These are phyloP conservation scores for Suricata suricatta DNA, from an alignment of 2,113 vertebrate species.

Conservation along the genomic window DNA sequence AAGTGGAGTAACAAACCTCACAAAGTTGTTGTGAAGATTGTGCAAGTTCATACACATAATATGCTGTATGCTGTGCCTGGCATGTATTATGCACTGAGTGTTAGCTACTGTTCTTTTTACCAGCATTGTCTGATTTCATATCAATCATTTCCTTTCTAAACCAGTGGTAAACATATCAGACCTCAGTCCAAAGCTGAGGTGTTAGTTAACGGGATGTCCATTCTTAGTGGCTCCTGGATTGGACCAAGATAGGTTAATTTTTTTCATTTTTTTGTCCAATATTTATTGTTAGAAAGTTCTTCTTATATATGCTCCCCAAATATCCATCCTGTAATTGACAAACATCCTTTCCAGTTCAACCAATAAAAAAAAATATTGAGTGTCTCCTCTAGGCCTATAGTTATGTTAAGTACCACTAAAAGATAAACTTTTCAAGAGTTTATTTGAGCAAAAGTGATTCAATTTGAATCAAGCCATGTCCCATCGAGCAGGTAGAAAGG, in stretches of 20 bases:
- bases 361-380: neutral
- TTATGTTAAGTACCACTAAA: neutral
- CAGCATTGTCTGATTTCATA: neutral
- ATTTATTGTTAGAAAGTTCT: neutral
- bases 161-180: neutral
- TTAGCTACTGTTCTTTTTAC: neutral
- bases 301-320: neutral
- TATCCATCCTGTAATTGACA: neutral
- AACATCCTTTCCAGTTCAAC: neutral
- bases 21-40: neutral
- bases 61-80: neutral
- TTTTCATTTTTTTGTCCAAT: neutral
- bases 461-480: neutral
- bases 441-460: neutral
- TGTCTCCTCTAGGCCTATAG: neutral
- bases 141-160: neutral
- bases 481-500: neutral
- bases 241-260: neutral
- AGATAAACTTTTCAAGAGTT: neutral
- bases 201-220: neutral
- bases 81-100: neutral
- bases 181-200: neutral
- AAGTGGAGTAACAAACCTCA: neutral
- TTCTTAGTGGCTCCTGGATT: neutral
- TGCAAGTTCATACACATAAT: neutral